Conservation (phyloP, 2,113 vertebrate genomes). For the Hippopotamus amphibius region DNA sequence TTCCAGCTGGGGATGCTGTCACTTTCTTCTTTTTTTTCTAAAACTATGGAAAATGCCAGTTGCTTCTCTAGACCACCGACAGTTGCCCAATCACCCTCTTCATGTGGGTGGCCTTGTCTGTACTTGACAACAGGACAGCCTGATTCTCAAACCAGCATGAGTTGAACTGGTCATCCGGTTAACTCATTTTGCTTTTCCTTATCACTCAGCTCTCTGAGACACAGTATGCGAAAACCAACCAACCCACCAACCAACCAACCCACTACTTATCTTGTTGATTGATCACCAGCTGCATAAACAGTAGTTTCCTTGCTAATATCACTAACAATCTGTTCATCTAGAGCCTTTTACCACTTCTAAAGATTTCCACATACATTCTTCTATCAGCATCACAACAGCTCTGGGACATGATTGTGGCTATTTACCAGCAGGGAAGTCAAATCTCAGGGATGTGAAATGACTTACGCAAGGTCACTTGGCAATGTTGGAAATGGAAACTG, state of each 20-base stretch:
- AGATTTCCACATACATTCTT: neutral
- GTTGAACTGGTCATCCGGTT: neutral
- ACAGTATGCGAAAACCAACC: neutral
- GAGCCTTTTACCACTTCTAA: neutral
- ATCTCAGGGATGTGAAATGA: neutral
- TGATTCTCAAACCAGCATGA: neutral
- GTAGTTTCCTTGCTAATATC: neutral
- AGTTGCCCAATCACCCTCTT: neutral
- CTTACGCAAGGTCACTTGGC: neutral
- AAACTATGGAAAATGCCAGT: neutral
- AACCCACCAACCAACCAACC: neutral
- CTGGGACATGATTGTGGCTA: neutral
- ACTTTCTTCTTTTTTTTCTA: neutral
- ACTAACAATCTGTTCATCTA: neutral
- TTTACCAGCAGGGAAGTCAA: neutral
- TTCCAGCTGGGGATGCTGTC: neutral
- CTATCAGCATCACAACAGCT: neutral
- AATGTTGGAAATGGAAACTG: neutral
- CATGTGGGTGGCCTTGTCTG: neutral
- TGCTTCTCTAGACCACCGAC: conserved; percentile 46
- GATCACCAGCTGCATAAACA: neutral
- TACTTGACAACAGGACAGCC: neutral
- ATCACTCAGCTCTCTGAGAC: conserved; percentile 1
- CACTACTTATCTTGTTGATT: no score
- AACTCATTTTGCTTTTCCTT: neutral